These are phyloP conservation scores for Nesogale talazaci DNA, from an alignment of 2,113 vertebrate genomes.

Conservation along the genomic window DNA sequence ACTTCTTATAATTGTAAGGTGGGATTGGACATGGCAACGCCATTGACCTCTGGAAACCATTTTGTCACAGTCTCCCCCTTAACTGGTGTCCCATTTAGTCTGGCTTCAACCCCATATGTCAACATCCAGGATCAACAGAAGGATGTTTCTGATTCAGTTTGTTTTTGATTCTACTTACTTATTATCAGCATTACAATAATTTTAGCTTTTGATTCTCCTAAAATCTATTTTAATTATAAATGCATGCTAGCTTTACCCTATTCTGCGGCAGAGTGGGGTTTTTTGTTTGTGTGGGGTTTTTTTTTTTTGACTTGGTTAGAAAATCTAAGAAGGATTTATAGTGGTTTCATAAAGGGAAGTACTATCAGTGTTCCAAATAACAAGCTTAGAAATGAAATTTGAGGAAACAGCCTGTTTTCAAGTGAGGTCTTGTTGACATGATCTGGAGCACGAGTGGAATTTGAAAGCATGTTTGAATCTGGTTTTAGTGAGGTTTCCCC, in stretches of 20 bases:
- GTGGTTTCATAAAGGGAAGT: background rate
- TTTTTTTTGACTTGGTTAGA: background rate
- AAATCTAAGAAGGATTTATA: background rate
- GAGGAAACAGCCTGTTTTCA: background rate
- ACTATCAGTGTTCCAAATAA: background rate
- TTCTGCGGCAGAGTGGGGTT: background rate
- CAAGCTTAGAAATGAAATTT: constrained; percentile 35
- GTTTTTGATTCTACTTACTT: background rate
- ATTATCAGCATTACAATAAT: background rate
- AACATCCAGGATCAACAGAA: background rate
- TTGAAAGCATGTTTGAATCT: accelerated
- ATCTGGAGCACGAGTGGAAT: background rate
- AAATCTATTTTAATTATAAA: constrained; percentile 45
- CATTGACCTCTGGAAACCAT: background rate
- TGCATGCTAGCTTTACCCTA: background rate
- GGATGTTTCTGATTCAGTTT: background rate
- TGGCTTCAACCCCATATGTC: background rate
- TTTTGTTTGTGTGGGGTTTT: no score
- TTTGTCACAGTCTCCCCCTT: background rate
- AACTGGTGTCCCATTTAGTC: background rate
- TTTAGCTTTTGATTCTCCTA: background rate
- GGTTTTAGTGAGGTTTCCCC: background rate
- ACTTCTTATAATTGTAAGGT: background rate
- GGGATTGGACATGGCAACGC: background rate
- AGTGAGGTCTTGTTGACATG: background rate